phyloP scores from a whole-genome alignment of 1,140 invertebrate species.

The Aethina tumida region DNA sequence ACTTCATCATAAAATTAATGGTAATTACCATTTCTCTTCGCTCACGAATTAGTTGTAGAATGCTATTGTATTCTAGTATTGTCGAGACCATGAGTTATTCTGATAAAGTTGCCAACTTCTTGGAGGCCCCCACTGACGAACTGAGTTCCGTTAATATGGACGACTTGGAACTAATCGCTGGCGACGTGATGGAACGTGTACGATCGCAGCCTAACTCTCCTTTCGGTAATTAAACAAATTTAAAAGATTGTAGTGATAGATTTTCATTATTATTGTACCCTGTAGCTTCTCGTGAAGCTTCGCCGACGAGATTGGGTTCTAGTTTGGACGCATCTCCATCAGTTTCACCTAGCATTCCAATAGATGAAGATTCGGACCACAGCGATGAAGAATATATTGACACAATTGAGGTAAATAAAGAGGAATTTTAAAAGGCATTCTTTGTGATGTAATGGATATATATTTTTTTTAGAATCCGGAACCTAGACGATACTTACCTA shows the following conservation, averaged over 20 bases:
- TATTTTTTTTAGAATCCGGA: constrained; percentile 22
- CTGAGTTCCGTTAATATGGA: constrained; percentile 52
- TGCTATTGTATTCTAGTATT: constrained; percentile 57
- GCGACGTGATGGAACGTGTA: constrained; percentile 58
- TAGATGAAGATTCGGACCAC: constrained; percentile 54
- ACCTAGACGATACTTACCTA: constrained; percentile 17
- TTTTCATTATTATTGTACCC: constrained; percentile 6
- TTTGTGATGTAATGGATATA: neutral
- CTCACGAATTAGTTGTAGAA: no score
- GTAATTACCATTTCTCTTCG: no score
- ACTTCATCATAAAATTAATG: no score
- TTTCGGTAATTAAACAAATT: constrained; percentile 35
- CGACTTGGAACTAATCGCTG: constrained; percentile 63
- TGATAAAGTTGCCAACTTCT: constrained; percentile 67
- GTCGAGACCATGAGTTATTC: constrained; percentile 79
- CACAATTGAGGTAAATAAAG: constrained; percentile 53
- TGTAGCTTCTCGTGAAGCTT: constrained; percentile 48
- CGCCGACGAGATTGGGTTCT: constrained; percentile 42
- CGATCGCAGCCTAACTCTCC: constrained; percentile 58
- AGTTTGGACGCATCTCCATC: constrained; percentile 37
- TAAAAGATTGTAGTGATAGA: neutral
- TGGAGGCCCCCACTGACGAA: constrained; percentile 53
- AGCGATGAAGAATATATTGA: constrained; percentile 66
- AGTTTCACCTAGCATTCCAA: constrained; percentile 42
- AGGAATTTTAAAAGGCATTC: no score